phyloP scores from a whole-genome alignment of 1,140 invertebrate genomes.

The Colletes latitarsis region DNA sequence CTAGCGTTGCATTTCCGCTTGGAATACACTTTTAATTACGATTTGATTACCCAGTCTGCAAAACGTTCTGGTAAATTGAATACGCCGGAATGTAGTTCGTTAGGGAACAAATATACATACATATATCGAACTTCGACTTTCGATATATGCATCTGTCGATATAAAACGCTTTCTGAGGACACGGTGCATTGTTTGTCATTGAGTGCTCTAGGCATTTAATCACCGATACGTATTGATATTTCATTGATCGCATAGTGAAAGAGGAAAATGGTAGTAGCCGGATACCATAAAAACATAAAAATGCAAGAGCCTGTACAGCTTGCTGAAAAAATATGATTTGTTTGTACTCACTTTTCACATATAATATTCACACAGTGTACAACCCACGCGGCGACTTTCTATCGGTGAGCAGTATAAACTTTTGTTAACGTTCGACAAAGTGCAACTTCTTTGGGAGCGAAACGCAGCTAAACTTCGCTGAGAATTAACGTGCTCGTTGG shows the following conservation, averaged over 20 bases:
- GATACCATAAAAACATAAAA: too few species aligned
- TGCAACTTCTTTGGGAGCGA: too few species aligned
- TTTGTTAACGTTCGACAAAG: too few species aligned
- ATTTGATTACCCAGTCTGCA: constrained; percentile 19
- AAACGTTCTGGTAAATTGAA: constrained; percentile 10
- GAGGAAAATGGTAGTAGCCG: background rate
- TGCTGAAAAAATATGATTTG: too few species aligned
- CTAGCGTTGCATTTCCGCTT: constrained; percentile 2
- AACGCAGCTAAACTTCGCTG: too few species aligned
- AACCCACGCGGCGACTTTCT: too few species aligned
- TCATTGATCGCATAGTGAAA: background rate
- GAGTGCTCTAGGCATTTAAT: background rate
- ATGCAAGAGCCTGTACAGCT: too few species aligned
- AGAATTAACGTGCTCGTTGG: too few species aligned
- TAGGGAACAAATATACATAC: background rate
- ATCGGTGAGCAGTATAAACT: too few species aligned
- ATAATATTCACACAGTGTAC: too few species aligned
- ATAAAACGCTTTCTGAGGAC: background rate
- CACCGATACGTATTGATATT: background rate
- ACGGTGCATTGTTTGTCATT: background rate
- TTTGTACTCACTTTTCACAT: too few species aligned
- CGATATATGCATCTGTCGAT: background rate
- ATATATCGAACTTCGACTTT: too few species aligned
- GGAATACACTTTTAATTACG: constrained; percentile 31
- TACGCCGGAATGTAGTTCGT: background rate